Base-by-base conservation (phyloP, 1,140 invertebrate species). In the Zaprionus ornatus region DNA sequence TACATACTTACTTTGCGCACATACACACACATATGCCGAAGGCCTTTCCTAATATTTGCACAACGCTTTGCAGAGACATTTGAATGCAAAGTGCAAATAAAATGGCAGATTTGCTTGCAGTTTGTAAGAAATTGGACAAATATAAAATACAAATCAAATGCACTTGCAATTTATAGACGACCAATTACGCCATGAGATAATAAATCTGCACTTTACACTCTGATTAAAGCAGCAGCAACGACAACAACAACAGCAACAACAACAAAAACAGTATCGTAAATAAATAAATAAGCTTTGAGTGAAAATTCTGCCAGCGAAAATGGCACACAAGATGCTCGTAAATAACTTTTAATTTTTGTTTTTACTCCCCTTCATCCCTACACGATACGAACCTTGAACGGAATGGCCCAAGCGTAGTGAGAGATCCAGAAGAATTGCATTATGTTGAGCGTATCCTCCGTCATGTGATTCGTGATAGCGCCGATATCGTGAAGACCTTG, bases 381-480 rank as follows among this genome's bases (percentile, higher is more conserved):
- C 45, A 17, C 42, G 48, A 29, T 65, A 74, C 85, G 88, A 92
- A 96, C 97, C 95, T 97, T 97, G 25, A 97, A 92, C 23, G 97
- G 97, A 74, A 97, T 96, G 1, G 97, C 96, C 97, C 97, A 98
- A 23, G 96, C 94, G 83, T 97, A 98, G 93, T 98, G 97, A 55
- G 95, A 95, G 80, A 97, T 96, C 95, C 96, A 96, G 87, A 97
- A 95, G 85, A 97, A 95, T 52, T 96, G 95, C 96, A 97, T 97
- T 13, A 98, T 94, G 84, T 97, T 97, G 35, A 95, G 95, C 1
- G 95, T 95, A 92, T 98, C 97, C 82, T 97, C 96, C 5, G 97
- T 95, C 94, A 97, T 95, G 56, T 97, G 94, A 93, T 98, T 98
- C n/a, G 95, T 95, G 13, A 97, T 94, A 27, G 95, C 94, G 7